phyloP scores from a whole-genome alignment of 2,888 invertebrate species.

The Sarcophaga rosellei region DNA sequence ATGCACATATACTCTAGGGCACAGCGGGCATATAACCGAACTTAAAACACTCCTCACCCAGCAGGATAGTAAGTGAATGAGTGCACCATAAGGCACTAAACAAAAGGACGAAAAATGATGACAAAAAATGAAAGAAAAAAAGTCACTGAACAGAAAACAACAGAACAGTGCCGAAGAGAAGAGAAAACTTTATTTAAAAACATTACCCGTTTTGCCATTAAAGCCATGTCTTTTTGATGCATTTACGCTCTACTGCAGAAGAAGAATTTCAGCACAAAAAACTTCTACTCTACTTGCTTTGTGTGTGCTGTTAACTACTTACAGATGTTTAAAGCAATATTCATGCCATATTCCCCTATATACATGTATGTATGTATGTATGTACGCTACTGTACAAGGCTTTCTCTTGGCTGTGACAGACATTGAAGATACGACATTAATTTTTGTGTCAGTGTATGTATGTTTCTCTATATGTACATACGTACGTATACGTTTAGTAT shows the following conservation, averaged over 20 bases:
- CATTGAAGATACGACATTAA: conserved; percentile 33
- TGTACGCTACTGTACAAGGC: background rate
- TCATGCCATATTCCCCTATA: background rate
- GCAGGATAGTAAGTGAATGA: conserved; percentile 9
- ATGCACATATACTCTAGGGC: background rate
- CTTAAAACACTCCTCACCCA: conserved; percentile 23
- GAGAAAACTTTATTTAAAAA: conserved; percentile 47
- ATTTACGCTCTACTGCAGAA: conserved; percentile 36
- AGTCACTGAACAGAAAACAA: conserved; percentile 5
- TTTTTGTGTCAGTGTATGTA: conserved; percentile 2
- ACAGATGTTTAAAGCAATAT: conserved; percentile 50
- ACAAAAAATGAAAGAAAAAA: background rate
- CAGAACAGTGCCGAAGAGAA: background rate
- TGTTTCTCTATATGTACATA: background rate
- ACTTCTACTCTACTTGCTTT: conserved; percentile 19
- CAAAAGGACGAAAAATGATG: background rate
- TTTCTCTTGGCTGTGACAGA: conserved; percentile 35
- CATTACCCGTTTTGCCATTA: conserved; percentile 49
- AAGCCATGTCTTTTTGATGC: conserved; percentile 59
- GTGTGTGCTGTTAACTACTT: conserved; percentile 43
- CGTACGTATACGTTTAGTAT: too few species aligned
- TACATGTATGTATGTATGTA: too few species aligned
- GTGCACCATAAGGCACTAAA: conserved; percentile 9
- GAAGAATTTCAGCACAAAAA: conserved; percentile 4
- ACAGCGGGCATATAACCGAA: background rate